Percentiles rank a stretch among this genome's conserved stretches.
These are phyloP conservation scores for Sipha maydis DNA, from an alignment of 2,888 invertebrate species.

Conservation along the genomic window DNA sequence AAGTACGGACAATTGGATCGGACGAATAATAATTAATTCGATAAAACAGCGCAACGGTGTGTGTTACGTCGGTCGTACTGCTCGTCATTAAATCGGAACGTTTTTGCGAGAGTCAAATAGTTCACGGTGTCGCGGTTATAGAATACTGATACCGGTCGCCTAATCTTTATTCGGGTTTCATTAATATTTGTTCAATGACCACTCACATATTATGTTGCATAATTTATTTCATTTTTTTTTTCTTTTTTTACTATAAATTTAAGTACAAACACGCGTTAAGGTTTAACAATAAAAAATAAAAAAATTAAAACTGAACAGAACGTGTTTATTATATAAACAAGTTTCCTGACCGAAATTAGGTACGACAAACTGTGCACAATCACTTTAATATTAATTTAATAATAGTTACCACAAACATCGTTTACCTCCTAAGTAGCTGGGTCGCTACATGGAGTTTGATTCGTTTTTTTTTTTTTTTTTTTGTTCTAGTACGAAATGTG, in stretches of 20 bases:
- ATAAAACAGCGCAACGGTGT: neutral
- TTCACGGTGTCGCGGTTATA: conserved; percentile 1
- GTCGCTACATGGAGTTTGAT: neutral
- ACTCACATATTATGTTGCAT: neutral
- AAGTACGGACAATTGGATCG: neutral
- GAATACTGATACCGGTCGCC: neutral
- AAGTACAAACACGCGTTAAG: neutral
- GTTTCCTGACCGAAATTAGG: neutral
- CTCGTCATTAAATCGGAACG: neutral
- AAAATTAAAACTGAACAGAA: neutral
- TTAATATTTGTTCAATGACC: neutral
- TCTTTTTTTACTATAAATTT: neutral
- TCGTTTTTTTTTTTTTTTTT: too few relatives aligned
- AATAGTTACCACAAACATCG: conserved; percentile 41
- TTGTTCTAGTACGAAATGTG: too few relatives aligned
- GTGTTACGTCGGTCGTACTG: neutral
- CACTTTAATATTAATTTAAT: neutral
- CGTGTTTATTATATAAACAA: neutral
- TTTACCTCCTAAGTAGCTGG: conserved; percentile 4
- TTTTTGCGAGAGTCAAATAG: neutral
- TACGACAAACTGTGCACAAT: neutral
- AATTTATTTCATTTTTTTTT: neutral
- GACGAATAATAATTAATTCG: conserved; percentile 4
- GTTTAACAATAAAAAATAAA: neutral
- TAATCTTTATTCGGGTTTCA: neutral